Evolutionary conservation across 2,797 vertebrate genomes (phyloP), one percentile per base, ranked within the genome.

Genomic region (Tokudaia tokunoshimensis): DNA sequence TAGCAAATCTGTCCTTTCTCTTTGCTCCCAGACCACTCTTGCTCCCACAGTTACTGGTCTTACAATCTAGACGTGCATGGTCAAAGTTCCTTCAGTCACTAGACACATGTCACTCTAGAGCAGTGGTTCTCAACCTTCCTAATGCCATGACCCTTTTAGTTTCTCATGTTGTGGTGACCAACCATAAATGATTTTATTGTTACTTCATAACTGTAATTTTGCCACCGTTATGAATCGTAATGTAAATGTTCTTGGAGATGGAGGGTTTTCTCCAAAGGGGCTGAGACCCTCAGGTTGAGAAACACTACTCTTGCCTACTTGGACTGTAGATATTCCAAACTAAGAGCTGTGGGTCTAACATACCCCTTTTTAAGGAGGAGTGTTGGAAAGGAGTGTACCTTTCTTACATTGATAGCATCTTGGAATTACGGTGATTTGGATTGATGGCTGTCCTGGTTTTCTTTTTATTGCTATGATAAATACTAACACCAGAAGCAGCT

Each of bases 1-100:
- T 70, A 70, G 15, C 70, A 75, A 52, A 34, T 13, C 70, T 59
- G n/a, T 57, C 74, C 67, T 20, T 14, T 55, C 0, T 15, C 14
- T n/a, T 11, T 15, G 63, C 67, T 87, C 59, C 22, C 14, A 63
- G 34, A 34, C 57, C 15, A 9, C 0, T 0, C 78, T 13, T 65
- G 37, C 41, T 2, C 70, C n/a, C 4, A 52, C 47, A 72, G 31
- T 63, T 65, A 7, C 59, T 34, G 44, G 44, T n/a, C 63, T 81
- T 81, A 3, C 55, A 52, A 0, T 47, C 11, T 29, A 41, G 31
- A 78, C 3, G 19, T 50, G 9, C 0, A 0, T 12, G 6, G 7
- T n/a, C 50, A 4, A 1, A 22, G 31, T 15, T 2, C 12, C 20
- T 10, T 47, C n/a, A 37, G 4, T 29, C n/a, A 7, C 41, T 4